Percentiles rank a stretch among this genome's conserved stretches.
Conservation (phyloP, 2,113 vertebrate genomes). For the Opisthocomus hoazin region DNA sequence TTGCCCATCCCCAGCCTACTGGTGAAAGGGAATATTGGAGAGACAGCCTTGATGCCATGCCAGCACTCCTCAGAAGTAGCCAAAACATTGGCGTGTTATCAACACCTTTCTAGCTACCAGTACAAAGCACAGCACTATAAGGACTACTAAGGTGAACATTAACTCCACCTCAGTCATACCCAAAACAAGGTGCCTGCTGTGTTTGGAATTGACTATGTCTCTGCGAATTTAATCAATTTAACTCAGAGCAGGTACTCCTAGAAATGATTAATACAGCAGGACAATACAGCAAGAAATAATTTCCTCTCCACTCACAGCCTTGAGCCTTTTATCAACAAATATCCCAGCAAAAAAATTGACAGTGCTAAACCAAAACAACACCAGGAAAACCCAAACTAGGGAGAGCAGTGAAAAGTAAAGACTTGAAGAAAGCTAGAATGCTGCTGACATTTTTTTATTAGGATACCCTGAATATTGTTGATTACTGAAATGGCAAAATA, state of each 20-base stretch:
- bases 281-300: not conserved
- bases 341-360: not conserved
- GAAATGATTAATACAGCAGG: not conserved
- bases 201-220: slow-evolving; percentile 62
- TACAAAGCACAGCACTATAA: too few relatives aligned
- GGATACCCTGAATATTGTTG: not conserved
- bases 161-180: too few relatives aligned
- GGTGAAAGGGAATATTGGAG: too few relatives aligned
- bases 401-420: not conserved
- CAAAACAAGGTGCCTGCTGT: slow-evolving; percentile 35
- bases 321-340: not conserved
- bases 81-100: too few relatives aligned
- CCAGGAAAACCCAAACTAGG: not conserved
- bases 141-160: too few relatives aligned
- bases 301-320: slow-evolving; percentile 7
- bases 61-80: too few relatives aligned
- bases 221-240: slow-evolving; percentile 64
- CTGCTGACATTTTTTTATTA: not conserved
- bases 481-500: slow-evolving; percentile 12
- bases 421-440: not conserved
- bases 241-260: slow-evolving; percentile 4
- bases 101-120: too few relatives aligned
- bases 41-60: too few relatives aligned
- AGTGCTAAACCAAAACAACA: not conserved
- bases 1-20: too few relatives aligned